Base-by-base conservation (phyloP, 2,113 vertebrate species). In the Setophaga coronata region DNA sequence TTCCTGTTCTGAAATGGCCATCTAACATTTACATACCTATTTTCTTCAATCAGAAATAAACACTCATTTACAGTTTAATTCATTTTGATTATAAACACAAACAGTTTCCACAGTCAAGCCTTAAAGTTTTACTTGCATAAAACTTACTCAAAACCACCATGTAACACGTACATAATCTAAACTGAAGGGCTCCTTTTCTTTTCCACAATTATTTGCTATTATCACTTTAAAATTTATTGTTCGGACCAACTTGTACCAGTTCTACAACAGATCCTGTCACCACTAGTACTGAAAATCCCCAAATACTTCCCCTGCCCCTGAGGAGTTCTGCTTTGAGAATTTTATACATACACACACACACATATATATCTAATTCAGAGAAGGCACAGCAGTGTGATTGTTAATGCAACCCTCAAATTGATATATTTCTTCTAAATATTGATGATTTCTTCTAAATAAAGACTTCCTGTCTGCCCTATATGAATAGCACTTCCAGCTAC, bases 381-480 rank as follows among this genome's bases (percentile, higher is more conserved):
- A 91, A 56, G 38, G 56, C 10, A 70, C 14, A 71, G 24, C 9
- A 79, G 15, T 10, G 12, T 11, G 9, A 8, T 1, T 51, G 8
- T 23, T 15, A 28, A 51, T 2, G 2, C 0, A 0, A 64, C 28
- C 20, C 20, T 24, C 28, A 73, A 21, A 77, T 25, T 65, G 57
- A 62, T 3, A 7, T 8, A 53, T 43, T 65, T 65, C 25, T 65
- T 65, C 48, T 43, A 43, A 65, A 43, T 43, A 65, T 24, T 43
- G 38, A 43, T 18, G 8, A 47, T 71, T 64, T 74, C 17, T 78
- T 71, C 76, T 73, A 83, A 65, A 77, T 36, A 45, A 79, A 82
- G 33, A 53, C 19, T 43, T 5, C 12, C 29, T 33, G 38, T 24
- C 26, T 47, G 36, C 18, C 58, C 54, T 14, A n/a, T 2, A 34